These are phyloP conservation scores for Cinara cedri DNA, from an alignment of 2,888 invertebrate genomes.

Conservation along the genomic window DNA sequence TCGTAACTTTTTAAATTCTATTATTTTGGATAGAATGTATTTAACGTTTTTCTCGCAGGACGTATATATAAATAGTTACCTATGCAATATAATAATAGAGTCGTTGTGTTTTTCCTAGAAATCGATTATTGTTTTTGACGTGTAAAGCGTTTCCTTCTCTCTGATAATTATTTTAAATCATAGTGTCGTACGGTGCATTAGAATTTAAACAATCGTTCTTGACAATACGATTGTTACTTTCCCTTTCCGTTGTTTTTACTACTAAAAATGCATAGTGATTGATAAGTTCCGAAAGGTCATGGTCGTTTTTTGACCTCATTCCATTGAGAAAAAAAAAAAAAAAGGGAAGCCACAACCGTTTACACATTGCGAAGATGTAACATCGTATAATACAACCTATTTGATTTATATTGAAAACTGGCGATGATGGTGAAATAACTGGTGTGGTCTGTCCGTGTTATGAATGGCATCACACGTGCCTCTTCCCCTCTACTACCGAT, in stretches of 20 bases:
- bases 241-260: conserved; percentile 47
- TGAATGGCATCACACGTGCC: conserved; percentile 56
- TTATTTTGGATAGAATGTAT: no score
- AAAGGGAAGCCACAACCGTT: conserved; percentile 43
- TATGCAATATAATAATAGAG: no score
- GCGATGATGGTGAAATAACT: conserved; percentile 54
- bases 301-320: conserved; percentile 52
- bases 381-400: conserved; percentile 30
- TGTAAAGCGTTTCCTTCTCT: neutral
- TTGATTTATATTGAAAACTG: conserved; percentile 55
- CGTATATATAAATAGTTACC: no score
- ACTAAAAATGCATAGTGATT: conserved; percentile 51
- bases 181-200: neutral
- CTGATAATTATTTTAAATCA: neutral
- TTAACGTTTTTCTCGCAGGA: no score
- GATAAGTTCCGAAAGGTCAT: conserved; percentile 51
- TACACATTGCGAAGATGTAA: conserved; percentile 52
- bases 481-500: conserved; percentile 23
- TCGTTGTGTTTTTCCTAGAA: no score
- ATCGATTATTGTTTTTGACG: no score
- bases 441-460: conserved; percentile 52
- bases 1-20: no score
- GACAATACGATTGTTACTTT: conserved; percentile 41
- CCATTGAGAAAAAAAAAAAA: conserved; percentile 36
- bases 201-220: conserved; percentile 15